phyloP scores from a whole-genome alignment of 2,888 invertebrate species.

The Mesoligia furuncula region DNA sequence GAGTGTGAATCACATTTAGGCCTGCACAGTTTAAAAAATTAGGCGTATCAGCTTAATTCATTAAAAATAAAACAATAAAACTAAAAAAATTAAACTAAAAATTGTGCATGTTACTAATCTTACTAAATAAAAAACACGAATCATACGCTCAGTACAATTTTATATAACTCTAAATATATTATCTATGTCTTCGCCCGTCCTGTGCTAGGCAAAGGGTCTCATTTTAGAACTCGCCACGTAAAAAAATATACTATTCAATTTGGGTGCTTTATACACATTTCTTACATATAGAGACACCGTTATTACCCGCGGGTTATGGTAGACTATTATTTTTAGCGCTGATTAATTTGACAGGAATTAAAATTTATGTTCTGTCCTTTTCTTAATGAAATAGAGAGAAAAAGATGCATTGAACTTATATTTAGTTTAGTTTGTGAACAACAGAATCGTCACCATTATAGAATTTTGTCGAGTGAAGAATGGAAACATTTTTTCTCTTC shows the following conservation, averaged over 20 bases:
- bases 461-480: too few species aligned
- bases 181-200: constrained; percentile 49
- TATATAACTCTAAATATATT: constrained; percentile 59
- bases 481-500: too few species aligned
- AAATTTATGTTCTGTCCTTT: too few species aligned
- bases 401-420: too few species aligned
- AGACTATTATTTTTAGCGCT: not conserved
- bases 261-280: constrained; percentile 75
- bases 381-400: too few species aligned
- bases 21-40: constrained; percentile 23
- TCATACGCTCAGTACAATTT: constrained; percentile 60
- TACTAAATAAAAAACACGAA: constrained; percentile 50
- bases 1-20: constrained; percentile 25
- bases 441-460: too few species aligned
- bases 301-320: not conserved
- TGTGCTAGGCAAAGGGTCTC: constrained; percentile 30
- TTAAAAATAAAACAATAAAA: constrained; percentile 2
- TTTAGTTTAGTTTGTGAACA: too few species aligned
- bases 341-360: too few species aligned
- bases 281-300: constrained; percentile 71
- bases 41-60: constrained; percentile 18
- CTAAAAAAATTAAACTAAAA: constrained; percentile 41
- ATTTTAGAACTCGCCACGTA: constrained; percentile 78
- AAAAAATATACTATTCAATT: constrained; percentile 74
- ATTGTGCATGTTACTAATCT: constrained; percentile 65